Base-by-base conservation (phyloP, 2,888 invertebrate genomes). In the Elegia similella region DNA sequence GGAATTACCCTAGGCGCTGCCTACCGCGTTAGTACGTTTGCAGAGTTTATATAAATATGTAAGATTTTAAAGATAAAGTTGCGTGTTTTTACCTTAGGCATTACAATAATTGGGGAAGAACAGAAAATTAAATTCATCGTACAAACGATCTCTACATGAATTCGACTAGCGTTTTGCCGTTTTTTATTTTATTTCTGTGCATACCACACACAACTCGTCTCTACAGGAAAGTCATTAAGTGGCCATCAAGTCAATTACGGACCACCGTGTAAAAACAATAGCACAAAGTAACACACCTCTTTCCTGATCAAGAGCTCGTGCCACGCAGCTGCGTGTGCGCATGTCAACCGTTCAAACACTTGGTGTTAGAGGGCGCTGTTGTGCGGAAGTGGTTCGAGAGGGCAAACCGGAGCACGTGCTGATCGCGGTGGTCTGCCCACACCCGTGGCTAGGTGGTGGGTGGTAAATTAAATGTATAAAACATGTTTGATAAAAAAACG, bases 331-430 rank as follows among this genome's bases (percentile, higher is more conserved):
- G 65, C 59, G 62, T 43, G 46, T 38, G 61, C 58, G 68, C 72
- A 69, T 60, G 57, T 59, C 59, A 38, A 38, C 38, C 5, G 38
- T 6, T 10, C 38, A 59, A 59, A 56, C 57, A 56, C 57, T 66
- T 23, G 23, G 23, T 23, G 23, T 23, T n/a, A 65, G 64, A 71
- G 70, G 68, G 70, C 66, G 70, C 69, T 69, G 69, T 72, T 73
- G 75, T 74, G 72, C 76, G 78, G 82, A 62, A 84, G 84, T 76
- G 73, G 61, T 48, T 65, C 60, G 65, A 81, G 78, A 73, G 79
- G 78, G 78, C 77, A 79, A 78, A 80, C 76, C 71, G 62, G 65
- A 75, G 84, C 85, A 83, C 86, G 86, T 73, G 86, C 79, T 83
- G 67, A 43, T 64, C 75, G 66, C 70, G 79, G 79, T 75, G 76